Evolutionary conservation across 2,113 vertebrate genomes (phyloP).

Genomic region (Sapajus apella): DNA sequence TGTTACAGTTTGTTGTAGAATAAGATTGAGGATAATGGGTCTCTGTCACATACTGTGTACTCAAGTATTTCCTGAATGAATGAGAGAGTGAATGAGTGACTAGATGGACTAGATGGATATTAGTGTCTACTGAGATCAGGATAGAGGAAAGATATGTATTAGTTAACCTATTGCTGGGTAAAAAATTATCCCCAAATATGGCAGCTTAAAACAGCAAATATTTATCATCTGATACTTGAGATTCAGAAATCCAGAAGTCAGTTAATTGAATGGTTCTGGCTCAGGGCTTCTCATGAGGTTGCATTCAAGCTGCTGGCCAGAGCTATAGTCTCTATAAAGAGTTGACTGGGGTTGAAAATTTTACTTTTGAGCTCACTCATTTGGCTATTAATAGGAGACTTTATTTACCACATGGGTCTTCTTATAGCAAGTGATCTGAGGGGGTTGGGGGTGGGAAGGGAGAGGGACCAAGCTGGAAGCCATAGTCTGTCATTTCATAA

Average conservation of each 20-base stretch:
- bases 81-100: background rate
- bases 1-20: background rate
- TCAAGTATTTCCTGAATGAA: background rate
- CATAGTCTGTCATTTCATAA: background rate
- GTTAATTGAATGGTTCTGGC: background rate
- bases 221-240: background rate
- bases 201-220: background rate
- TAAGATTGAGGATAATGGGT: background rate
- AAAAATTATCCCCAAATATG: background rate
- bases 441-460: background rate
- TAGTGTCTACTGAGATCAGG: background rate
- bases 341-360: background rate
- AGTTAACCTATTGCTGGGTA: background rate
- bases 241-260: background rate
- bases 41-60: background rate
- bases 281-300: background rate
- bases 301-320: background rate
- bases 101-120: background rate
- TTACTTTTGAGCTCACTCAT: background rate
- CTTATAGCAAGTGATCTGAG: background rate
- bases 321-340: background rate
- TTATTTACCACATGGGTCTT: background rate
- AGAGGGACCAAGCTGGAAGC: background rate
- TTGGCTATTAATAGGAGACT: background rate
- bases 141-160: background rate